Conservation (phyloP, 2,888 invertebrate genomes). For the Drosophila peninsularis region DNA sequence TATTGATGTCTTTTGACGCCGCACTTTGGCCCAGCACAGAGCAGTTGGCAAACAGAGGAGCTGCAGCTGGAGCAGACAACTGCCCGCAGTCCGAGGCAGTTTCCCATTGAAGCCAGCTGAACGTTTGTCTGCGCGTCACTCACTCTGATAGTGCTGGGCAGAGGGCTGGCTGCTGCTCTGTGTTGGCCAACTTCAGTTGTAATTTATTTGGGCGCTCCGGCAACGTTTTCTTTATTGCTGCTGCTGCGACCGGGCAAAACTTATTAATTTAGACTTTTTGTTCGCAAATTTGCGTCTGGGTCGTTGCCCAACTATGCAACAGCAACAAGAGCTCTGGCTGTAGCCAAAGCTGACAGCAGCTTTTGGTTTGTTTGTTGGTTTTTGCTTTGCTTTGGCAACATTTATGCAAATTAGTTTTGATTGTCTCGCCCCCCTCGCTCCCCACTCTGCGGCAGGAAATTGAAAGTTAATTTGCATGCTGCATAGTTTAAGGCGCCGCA, state of each 20-base stretch:
- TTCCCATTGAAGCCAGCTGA: conserved; percentile 45
- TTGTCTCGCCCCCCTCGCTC: conserved; percentile 52
- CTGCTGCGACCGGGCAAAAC: conserved; percentile 63
- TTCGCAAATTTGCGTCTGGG: conserved; percentile 79
- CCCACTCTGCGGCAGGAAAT: conserved; percentile 53
- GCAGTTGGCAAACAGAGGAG: conserved; percentile 36
- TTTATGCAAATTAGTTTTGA: conserved; percentile 81
- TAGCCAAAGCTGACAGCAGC: conserved; percentile 41
- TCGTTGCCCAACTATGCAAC: conserved; percentile 72
- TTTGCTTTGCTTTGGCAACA: conserved; percentile 69
- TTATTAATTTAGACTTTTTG: conserved; percentile 80
- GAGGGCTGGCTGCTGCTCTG: conserved; percentile 1
- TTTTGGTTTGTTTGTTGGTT: conserved; percentile 43
- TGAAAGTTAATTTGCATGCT: conserved; percentile 81
- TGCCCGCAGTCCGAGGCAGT: conserved; percentile 54
- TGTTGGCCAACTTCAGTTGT: conserved; percentile 50
- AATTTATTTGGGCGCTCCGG: conserved; percentile 62
- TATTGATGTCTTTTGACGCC: conserved; percentile 73
- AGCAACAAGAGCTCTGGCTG: neutral
- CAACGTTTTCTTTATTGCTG: conserved; percentile 70
- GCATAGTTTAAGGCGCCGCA: conserved; percentile 67
- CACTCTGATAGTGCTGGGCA: conserved; percentile 16
- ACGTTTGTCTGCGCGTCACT: conserved; percentile 50
- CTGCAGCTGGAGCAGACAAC: conserved; percentile 17
- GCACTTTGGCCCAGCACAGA: conserved; percentile 39